phyloP scores from a whole-genome alignment of 2,113 vertebrate genomes.

The Hypanus sabinus region DNA sequence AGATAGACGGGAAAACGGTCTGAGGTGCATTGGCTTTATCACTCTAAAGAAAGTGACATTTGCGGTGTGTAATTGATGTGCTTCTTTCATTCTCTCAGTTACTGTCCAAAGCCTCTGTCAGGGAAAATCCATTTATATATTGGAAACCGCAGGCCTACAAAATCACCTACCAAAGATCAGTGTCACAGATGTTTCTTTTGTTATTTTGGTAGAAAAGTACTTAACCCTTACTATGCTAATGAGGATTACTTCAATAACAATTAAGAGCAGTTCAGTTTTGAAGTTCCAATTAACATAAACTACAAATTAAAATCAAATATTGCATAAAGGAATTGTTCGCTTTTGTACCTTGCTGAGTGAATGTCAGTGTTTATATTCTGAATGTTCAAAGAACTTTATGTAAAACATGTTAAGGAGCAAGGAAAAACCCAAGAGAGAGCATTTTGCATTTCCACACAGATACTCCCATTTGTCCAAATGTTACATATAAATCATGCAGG shows the following conservation, averaged over 20 bases:
- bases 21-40: background rate
- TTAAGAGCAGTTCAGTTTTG: background rate
- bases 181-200: background rate
- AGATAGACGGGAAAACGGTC: background rate
- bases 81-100: background rate
- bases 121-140: background rate
- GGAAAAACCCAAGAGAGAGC: background rate
- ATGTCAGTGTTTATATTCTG: background rate
- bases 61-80: background rate
- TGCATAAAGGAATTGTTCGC: background rate
- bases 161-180: background rate
- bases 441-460: background rate
- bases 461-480: background rate
- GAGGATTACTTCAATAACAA: background rate
- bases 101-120: background rate
- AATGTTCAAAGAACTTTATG: background rate
- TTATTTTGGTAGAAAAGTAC: background rate
- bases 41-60: background rate
- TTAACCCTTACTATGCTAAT: background rate
- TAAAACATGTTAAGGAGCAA: background rate
- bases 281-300: background rate
- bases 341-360: background rate
- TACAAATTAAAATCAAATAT: background rate
- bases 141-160: background rate
- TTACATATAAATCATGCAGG: background rate